phyloP scores from a whole-genome alignment of 2,797 vertebrate genomes.

The Pseudomugil tenellus region DNA sequence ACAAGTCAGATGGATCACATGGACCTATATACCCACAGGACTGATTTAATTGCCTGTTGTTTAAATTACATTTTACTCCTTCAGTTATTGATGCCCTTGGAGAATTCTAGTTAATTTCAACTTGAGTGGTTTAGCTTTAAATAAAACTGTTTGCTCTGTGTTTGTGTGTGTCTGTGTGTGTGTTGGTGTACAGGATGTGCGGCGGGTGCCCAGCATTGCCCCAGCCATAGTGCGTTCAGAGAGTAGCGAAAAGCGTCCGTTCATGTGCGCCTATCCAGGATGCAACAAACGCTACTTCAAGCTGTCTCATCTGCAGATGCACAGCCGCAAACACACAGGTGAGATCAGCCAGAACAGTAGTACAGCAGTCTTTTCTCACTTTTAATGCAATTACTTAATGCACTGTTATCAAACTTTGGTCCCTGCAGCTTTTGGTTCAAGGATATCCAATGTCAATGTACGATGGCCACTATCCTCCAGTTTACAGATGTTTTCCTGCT shows the following conservation, averaged over 20 bases:
- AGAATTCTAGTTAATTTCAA: conserved; percentile 18
- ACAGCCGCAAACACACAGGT: conserved; percentile 99
- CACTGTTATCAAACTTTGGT: no score
- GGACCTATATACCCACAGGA: conserved; percentile 39
- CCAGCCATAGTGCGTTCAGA: conserved; percentile 93
- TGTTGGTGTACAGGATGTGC: conserved; percentile 85
- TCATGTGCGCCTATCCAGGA: conserved; percentile 97
- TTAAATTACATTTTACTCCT: conserved; percentile 54
- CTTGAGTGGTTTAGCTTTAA: conserved; percentile 26
- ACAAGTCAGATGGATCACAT: conserved; percentile 44
- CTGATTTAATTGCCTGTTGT: conserved; percentile 51
- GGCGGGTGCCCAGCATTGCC: conserved; percentile 91
- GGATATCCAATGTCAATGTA: no score
- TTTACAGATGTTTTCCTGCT: no score
- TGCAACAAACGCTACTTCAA: conserved; percentile 99
- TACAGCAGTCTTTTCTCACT: no score
- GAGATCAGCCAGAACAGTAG: neutral
- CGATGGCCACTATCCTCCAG: no score
- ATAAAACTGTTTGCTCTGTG: conserved; percentile 8
- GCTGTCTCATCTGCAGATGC: conserved; percentile 97
- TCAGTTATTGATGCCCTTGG: conserved; percentile 25
- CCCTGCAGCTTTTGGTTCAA: no score
- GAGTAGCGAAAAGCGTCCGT: conserved; percentile 94
- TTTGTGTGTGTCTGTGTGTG: conserved; percentile 24
- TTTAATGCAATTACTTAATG: no score